Base-by-base conservation (phyloP, 2,888 invertebrate species). In the Osmoderma eremita region DNA sequence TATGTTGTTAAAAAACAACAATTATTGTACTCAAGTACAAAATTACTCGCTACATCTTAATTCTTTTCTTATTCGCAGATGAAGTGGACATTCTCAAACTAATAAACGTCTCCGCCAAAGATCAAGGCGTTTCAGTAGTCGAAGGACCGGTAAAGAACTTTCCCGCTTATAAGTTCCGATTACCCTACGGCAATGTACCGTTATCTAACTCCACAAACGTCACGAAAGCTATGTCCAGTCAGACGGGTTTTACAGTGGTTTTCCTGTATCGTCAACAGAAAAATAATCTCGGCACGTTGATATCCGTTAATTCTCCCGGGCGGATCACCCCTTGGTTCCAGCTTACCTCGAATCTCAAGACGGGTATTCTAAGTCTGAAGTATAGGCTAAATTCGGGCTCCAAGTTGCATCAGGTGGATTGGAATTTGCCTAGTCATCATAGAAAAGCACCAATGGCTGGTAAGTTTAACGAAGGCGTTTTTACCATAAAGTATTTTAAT, bases 291-390 rank as follows among this genome's bases (percentile, higher is more conserved):
- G 83, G 83, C 38, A 82, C 83, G 8, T 72, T 83, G 39, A 71
- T 83, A 36, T 82, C 82, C 10, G 77, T 83, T 12, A 81, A 83
- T 72, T 82, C 83, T 2, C 83, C 83, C 2, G 83, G 83, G 8
- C 75, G 83, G 68, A 71, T 83, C 51, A 83, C 82, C 15, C 83
- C 83, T 4, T 83, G 83, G 83, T 82, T 83, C 70, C 81, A 82
- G 70, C 70, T 82, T 50, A 79, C 79, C 10, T 80, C 82, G 20
- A 83, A 83, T 68, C 78, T 81, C 50, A 82, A 79, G 74, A 83
- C 81, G 18, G 82, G 82, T 38, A 76, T 79, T 39, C 73, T 83
- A 64, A 80, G 77, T 39, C 69, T 83, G 45, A 82, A 81, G 73
- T 83, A 83, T 71, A 75, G 81, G 62, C 70, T 81, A 36, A 75